Base-by-base conservation (phyloP, 35 echinoderm and acorn worm genomes). In the Apostichopus parvimensis region DNA sequence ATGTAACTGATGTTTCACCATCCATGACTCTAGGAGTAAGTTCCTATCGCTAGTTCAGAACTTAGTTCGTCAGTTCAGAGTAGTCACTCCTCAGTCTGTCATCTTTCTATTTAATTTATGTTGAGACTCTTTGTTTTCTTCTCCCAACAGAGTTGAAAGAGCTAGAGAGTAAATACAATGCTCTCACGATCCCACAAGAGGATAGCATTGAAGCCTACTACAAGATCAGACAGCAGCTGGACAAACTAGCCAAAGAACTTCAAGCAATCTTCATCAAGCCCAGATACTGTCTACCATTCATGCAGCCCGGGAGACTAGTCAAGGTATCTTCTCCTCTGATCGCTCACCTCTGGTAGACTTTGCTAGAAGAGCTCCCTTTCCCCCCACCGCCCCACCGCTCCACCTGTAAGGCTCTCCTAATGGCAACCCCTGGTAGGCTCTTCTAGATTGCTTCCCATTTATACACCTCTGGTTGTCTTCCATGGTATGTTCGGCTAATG, bases 291-390 rank as follows among this genome's bases (percentile, higher is more conserved):
- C 92, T 99, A 1, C 97, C 97, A 12, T 99, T 93, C 77, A 92
- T 99, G 92, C 97, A 99, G 86, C 97, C 97, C 21, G 97, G 97
- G 26, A 96, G 97, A 90, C 61, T 99, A 21, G 95, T 99, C 7
- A 94, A 96, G 93, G 97, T 99, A 87, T 88, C 78, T 26, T 34
- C 9, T 15, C 86, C 86, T 55, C 56, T 88, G 15, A 3, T 62
- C 83, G 0, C 1, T 22, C 22, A 54, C 78, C 10, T 11, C 78
- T 17, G 78, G 12, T 21, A 79, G 28, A 34, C 28, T 34, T 34
- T 34, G 28, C 28, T 34, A 34, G 28, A 34, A 34, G 28, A 34
- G 28, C 17, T 68, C 64, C 64, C 10, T 68, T 9, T 8, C 0
- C 64, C 64, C 64, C 64, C 64, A 12, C 9, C 17, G 13, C 11